Evolutionary conservation across 53 echinoderm and acorn worm species (phyloP).

Genomic region (Echinarachnius parma): DNA sequence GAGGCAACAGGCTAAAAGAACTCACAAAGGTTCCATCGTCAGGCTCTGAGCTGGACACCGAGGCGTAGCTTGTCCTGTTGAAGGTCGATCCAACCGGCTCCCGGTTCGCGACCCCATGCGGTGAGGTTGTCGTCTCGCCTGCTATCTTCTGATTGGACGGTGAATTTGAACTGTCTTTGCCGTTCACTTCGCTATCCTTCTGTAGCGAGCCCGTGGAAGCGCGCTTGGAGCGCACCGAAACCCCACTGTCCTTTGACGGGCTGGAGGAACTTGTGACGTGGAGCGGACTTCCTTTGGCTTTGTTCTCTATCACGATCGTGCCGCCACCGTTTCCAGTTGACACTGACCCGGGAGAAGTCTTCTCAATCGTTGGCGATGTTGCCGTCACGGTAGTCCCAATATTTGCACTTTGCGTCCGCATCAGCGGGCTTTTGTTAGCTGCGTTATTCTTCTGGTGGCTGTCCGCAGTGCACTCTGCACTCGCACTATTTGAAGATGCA

Average conservation of each 20-base stretch:
- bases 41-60: constrained; percentile 86
- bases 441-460: constrained; percentile 66
- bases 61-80: constrained; percentile 76
- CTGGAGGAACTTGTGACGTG: constrained; percentile 42
- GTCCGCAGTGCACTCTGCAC: constrained; percentile 52
- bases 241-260: constrained; percentile 64
- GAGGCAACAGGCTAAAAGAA: no score
- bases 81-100: constrained; percentile 35
- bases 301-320: constrained; percentile 6
- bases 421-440: constrained; percentile 75
- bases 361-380: no score
- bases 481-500: constrained; percentile 39
- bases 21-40: constrained; percentile 91
- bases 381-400: constrained; percentile 27
- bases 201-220: constrained; percentile 90
- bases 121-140: constrained; percentile 45
- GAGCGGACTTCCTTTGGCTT: constrained; percentile 39
- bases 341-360: constrained; percentile 37
- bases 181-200: constrained; percentile 61
- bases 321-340: constrained; percentile 32
- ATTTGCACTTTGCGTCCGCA: constrained; percentile 90
- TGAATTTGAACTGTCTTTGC: constrained; percentile 58
- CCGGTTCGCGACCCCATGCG: constrained; percentile 25
- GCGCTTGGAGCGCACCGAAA: constrained; percentile 66
- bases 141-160: constrained; percentile 49